Evolutionary conservation across 1,140 invertebrate genomes (phyloP).

Genomic region (Cydia strobilella): DNA sequence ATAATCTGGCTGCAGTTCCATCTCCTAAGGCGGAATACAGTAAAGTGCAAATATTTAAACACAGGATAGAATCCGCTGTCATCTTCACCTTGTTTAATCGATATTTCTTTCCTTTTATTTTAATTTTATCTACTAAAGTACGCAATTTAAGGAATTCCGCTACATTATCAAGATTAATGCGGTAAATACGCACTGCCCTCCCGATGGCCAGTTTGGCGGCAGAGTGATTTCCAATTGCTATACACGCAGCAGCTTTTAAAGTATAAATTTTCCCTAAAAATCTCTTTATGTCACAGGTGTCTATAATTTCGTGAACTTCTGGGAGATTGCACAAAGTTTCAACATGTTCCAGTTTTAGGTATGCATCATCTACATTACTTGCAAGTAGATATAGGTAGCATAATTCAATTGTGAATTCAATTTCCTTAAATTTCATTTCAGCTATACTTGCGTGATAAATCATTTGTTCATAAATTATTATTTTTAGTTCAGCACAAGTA

Average conservation of each 20-base stretch:
- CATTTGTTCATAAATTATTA: constrained; percentile 63
- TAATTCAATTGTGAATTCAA: constrained; percentile 69
- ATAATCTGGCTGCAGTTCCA: constrained; percentile 56
- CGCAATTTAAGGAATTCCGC: constrained; percentile 54
- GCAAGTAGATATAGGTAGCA: constrained; percentile 61
- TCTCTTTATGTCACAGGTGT: constrained; percentile 53
- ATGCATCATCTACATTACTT: constrained; percentile 57
- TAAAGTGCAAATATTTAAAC: constrained; percentile 66
- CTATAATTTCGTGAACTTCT: constrained; percentile 41
- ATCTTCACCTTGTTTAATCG: constrained; percentile 49
- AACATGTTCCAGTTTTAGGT: constrained; percentile 66
- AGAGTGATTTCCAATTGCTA: constrained; percentile 52
- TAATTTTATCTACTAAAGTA: constrained; percentile 44
- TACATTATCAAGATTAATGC: constrained; percentile 59
- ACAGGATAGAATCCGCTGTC: constrained; percentile 67
- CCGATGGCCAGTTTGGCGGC: constrained; percentile 62
- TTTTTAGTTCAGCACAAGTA: constrained; percentile 65
- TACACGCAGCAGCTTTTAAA: constrained; percentile 59
- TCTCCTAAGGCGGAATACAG: constrained; percentile 61
- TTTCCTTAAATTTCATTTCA: constrained; percentile 66
- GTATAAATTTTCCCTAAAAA: constrained; percentile 70
- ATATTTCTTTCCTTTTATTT: constrained; percentile 54
- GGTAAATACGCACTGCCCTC: constrained; percentile 55
- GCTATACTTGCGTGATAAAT: constrained; percentile 65
- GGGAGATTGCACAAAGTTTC: constrained; percentile 56